Evolutionary conservation across 2,113 vertebrate genomes (phyloP).

Genomic region (Apaloderma vittatum): DNA sequence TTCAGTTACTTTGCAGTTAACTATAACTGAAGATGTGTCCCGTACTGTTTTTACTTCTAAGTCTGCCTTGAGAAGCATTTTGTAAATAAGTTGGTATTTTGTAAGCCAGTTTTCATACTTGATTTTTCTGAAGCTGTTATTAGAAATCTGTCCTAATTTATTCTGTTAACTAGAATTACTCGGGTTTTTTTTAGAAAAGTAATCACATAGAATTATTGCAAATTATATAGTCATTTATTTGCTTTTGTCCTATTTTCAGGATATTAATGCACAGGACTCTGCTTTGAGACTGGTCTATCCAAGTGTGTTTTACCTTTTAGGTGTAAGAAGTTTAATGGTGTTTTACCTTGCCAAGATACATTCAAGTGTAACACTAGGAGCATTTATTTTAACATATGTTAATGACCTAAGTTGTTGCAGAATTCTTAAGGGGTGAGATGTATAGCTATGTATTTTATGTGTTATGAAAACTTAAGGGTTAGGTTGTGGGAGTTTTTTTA

Average conservation of each 20-base stretch:
- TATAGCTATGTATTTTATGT: background rate
- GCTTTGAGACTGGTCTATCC: background rate
- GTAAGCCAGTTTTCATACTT: background rate
- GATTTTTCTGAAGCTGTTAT: background rate
- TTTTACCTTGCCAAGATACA: background rate
- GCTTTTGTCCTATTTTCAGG: constrained; percentile 10
- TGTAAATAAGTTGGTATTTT: background rate
- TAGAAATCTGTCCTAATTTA: background rate
- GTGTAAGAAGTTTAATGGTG: background rate
- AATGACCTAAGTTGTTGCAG: background rate
- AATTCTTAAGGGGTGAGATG: background rate
- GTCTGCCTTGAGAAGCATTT: background rate
- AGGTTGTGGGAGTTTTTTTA: background rate
- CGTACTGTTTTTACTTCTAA: background rate
- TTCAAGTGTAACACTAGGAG: background rate
- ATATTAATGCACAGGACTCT: background rate
- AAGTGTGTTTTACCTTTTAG: background rate
- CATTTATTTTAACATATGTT: background rate
- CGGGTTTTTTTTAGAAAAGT: background rate
- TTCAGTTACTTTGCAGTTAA: background rate
- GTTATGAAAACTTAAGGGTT: background rate
- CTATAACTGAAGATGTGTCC: background rate
- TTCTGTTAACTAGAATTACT: background rate
- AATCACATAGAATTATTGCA: background rate
- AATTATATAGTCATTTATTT: background rate